Conservation (phyloP, 53 echinoderm and acorn worm genomes). For the Echinometra lucunter region DNA sequence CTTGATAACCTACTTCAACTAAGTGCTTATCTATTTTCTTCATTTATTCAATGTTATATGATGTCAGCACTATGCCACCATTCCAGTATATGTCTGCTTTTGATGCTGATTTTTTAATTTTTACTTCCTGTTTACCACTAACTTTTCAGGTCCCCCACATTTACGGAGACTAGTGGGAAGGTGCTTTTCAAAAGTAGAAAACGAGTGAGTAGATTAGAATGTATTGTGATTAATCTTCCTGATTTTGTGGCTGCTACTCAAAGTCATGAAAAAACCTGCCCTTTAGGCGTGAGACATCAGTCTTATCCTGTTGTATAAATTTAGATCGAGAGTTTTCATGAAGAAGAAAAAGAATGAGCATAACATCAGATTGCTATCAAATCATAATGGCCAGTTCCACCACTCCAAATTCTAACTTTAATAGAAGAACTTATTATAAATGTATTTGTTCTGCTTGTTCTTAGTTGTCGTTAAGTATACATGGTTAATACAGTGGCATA, state of each 20-base stretch:
- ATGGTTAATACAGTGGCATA: too few relatives aligned
- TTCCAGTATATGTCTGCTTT: background rate
- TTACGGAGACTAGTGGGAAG: slow-evolving; percentile 81
- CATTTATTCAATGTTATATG: background rate
- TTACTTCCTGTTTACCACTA: background rate
- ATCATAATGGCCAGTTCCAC: too few relatives aligned
- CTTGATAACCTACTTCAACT: background rate
- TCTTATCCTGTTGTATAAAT: too few relatives aligned
- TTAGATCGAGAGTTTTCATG: background rate
- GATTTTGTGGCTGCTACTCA: background rate
- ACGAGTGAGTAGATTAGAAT: slow-evolving; percentile 75
- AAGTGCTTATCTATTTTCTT: background rate
- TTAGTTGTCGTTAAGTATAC: too few relatives aligned
- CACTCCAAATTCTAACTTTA: too few relatives aligned
- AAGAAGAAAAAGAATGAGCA: background rate
- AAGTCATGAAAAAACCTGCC: background rate
- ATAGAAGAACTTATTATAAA: too few relatives aligned
- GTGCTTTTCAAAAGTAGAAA: slow-evolving; percentile 80
- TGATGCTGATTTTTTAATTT: background rate
- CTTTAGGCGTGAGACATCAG: background rate
- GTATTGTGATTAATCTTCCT: background rate
- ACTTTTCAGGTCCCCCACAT: slow-evolving; percentile 86
- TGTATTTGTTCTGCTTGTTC: too few relatives aligned
- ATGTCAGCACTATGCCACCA: background rate
- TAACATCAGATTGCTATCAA: too few relatives aligned